Conservation (phyloP, 2,113 vertebrate species). For the Xerus inauris region DNA sequence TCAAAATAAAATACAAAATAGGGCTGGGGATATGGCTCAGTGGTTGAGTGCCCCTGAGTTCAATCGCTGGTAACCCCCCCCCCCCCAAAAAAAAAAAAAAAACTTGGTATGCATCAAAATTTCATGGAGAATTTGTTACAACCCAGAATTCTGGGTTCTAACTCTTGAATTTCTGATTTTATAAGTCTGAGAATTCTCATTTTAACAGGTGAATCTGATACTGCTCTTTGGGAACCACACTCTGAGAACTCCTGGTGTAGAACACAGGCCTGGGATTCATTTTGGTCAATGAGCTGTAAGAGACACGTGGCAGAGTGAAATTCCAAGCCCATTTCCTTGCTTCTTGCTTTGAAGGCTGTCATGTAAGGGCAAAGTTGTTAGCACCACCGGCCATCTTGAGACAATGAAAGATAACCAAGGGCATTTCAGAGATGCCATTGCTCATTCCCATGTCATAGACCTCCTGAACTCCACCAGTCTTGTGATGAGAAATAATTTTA, state of each 20-base stretch:
- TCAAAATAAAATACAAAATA: no score
- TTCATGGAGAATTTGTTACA: not conserved
- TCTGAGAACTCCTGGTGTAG: not conserved
- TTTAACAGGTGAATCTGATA: not conserved
- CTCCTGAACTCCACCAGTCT: not conserved
- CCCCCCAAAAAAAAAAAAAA: no score
- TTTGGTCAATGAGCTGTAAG: not conserved
- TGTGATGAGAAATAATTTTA: not conserved
- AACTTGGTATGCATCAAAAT: not conserved
- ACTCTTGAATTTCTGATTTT: not conserved
- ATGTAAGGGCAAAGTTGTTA: not conserved
- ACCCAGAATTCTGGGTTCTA: not conserved
- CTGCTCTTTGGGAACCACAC: not conserved
- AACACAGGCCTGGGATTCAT: not conserved
- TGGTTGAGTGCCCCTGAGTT: no score
- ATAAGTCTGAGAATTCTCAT: not conserved
- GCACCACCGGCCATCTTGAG: not conserved
- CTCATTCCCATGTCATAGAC: accelerated
- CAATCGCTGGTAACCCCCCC: no score
- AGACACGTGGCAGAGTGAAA: not conserved
- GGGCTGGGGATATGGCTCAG: no score
- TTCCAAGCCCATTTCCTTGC: not conserved
- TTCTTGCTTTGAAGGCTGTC: not conserved
- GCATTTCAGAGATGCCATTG: not conserved
- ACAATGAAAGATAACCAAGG: not conserved